Percentiles rank a stretch among this genome's conserved stretches.
Evolutionary conservation across 2,888 invertebrate species (phyloP).

Genomic region (Teleiodes luculella): DNA sequence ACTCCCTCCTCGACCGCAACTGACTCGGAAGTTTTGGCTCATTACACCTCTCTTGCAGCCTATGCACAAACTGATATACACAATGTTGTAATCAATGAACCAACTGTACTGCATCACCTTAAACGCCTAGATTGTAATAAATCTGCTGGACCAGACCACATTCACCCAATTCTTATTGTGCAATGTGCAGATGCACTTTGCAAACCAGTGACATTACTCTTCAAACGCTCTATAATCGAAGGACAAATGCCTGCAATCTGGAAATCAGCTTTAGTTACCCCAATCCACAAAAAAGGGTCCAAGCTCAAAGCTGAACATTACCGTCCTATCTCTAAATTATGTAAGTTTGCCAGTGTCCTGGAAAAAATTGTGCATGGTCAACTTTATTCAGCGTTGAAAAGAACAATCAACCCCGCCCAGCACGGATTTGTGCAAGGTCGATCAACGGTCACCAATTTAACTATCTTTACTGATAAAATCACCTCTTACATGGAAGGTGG

Average conservation of each 20-base stretch:
- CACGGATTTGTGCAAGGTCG: slow-evolving; percentile 9
- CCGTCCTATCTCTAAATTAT: background rate
- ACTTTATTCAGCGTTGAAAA: background rate
- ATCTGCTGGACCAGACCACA: too few species aligned
- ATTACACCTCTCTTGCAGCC: too few species aligned
- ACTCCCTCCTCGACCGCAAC: too few species aligned
- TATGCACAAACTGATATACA: too few species aligned
- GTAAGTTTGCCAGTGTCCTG: background rate
- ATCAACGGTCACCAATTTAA: slow-evolving; percentile 25
- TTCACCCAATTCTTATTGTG: too few species aligned
- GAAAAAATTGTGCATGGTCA: background rate
- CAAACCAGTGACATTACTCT: too few species aligned
- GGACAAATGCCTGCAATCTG: background rate
- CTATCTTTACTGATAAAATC: slow-evolving; percentile 10
- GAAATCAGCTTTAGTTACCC: background rate
- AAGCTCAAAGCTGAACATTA: background rate
- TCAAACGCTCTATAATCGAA: background rate
- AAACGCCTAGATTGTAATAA: too few species aligned
- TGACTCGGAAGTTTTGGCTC: too few species aligned
- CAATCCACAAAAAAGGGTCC: background rate
- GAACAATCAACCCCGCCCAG: background rate
- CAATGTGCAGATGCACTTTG: too few species aligned
- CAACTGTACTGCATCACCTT: too few species aligned
- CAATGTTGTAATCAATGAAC: too few species aligned
- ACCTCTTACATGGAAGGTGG: slow-evolving; percentile 1